Conservation (phyloP, 2,888 invertebrate species). For the Clitarchus hookeri region DNA sequence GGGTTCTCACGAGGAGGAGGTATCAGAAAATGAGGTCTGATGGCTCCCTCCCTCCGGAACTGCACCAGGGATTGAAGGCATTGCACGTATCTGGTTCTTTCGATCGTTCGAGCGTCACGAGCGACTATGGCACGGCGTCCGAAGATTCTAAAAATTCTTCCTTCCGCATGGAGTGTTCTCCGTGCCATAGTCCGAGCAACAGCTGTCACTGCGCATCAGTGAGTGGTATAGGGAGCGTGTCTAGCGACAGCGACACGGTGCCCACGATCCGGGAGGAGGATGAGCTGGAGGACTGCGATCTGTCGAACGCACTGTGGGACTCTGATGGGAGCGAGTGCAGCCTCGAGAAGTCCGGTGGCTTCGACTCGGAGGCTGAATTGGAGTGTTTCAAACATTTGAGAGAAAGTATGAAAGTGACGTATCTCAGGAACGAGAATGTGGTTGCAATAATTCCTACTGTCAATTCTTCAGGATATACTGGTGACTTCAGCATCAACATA, state of each 20-base stretch:
- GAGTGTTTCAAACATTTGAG: conserved; percentile 30
- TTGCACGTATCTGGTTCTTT: conserved; percentile 20
- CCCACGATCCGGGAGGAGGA: conserved; percentile 22
- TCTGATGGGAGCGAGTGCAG: conserved; percentile 29
- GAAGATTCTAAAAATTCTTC: conserved; percentile 41
- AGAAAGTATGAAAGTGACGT: conserved; percentile 30
- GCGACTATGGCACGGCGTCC: conserved; percentile 45
- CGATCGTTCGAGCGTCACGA: conserved; percentile 31
- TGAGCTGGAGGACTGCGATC: conserved; percentile 25
- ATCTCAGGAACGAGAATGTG: conserved; percentile 26
- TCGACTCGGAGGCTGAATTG: conserved; percentile 26
- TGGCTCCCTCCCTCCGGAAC: background rate
- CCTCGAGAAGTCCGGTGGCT: background rate
- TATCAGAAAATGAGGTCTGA: background rate
- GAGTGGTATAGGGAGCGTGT: conserved; percentile 37
- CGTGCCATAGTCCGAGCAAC: conserved; percentile 30
- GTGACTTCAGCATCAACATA: conserved; percentile 33
- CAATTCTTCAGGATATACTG: conserved; percentile 31
- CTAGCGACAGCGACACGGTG: conserved; percentile 24
- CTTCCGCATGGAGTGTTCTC: conserved; percentile 28
- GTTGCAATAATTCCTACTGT: conserved; percentile 36
- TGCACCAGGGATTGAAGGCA: conserved; percentile 26
- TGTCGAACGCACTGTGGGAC: conserved; percentile 31
- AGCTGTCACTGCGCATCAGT: conserved; percentile 38
- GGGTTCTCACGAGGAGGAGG: conserved; percentile 20